Evolutionary conservation across 2,888 invertebrate species (phyloP).

Genomic region (Euproctis similis): DNA sequence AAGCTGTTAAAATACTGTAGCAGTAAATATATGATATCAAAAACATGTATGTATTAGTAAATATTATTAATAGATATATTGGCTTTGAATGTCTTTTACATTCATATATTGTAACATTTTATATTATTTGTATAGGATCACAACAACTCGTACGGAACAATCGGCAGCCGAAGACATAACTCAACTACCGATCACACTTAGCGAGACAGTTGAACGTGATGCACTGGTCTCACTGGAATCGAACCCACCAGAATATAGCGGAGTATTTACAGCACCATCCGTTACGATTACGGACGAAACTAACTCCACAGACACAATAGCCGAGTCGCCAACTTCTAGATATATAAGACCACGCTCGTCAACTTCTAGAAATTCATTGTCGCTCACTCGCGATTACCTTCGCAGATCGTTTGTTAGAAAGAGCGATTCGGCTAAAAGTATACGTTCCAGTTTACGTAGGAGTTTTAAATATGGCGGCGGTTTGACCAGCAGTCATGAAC

Average conservation of each 20-base stretch:
- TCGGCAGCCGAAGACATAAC: conserved; percentile 39
- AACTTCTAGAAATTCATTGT: conserved; percentile 46
- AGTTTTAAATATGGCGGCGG: conserved; percentile 61
- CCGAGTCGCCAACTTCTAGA: background rate
- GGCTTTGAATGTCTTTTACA: no score
- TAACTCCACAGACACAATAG: conserved; percentile 23
- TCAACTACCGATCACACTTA: conserved; percentile 58
- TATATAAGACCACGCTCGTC: conserved; percentile 31
- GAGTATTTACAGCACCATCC: conserved; percentile 37
- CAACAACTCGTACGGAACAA: conserved; percentile 42
- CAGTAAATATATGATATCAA: no score
- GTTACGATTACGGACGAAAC: conserved; percentile 53
- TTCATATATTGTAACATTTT: no score
- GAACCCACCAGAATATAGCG: conserved; percentile 41
- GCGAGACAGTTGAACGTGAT: conserved; percentile 58
- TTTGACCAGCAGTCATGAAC: conserved; percentile 72
- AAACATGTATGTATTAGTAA: no score
- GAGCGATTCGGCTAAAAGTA: conserved; percentile 60
- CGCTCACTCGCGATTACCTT: conserved; percentile 51
- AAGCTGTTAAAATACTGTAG: no score
- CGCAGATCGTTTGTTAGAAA: conserved; percentile 59
- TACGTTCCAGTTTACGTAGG: conserved; percentile 56
- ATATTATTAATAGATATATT: no score
- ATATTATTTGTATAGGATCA: conserved; percentile 40
- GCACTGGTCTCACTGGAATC: conserved; percentile 18